phyloP scores from a whole-genome alignment of 2,888 invertebrate species.

The Aporophyla lueneburgensis region DNA sequence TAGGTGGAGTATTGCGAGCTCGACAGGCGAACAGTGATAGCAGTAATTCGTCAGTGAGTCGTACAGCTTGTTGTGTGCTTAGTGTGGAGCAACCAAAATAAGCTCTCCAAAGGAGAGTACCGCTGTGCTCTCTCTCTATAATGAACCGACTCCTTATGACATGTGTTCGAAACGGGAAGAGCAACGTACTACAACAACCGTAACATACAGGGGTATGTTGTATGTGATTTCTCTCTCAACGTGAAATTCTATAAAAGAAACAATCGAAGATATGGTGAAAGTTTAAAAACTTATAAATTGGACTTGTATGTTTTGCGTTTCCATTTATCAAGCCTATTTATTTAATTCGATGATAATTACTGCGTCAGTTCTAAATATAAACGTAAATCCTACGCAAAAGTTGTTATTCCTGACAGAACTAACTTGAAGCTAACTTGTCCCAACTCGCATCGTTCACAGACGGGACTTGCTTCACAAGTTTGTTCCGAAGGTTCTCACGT shows the following conservation, averaged over 20 bases:
- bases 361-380: not conserved
- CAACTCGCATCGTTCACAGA: slow-evolving; percentile 30
- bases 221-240: too few relatives aligned
- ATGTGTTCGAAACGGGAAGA: not conserved
- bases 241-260: too few relatives aligned
- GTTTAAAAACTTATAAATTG: too few relatives aligned
- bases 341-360: not conserved
- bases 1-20: not conserved
- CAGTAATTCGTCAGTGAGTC: not conserved
- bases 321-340: too few relatives aligned
- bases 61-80: not conserved
- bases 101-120: too few relatives aligned
- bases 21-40: not conserved
- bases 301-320: too few relatives aligned
- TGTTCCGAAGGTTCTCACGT: slow-evolving; percentile 18
- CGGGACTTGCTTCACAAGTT: slow-evolving; percentile 42
- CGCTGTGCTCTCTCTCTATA: not conserved
- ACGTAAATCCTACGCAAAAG: slow-evolving; percentile 15
- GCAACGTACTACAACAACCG: not conserved
- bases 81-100: not conserved
- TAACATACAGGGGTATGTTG: too few relatives aligned
- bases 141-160: not conserved
- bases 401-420: slow-evolving; percentile 27
- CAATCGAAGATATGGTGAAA: too few relatives aligned
- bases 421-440: slow-evolving; percentile 35